Conservation (phyloP, 2,888 invertebrate species). For the Vesta saturnalis region DNA sequence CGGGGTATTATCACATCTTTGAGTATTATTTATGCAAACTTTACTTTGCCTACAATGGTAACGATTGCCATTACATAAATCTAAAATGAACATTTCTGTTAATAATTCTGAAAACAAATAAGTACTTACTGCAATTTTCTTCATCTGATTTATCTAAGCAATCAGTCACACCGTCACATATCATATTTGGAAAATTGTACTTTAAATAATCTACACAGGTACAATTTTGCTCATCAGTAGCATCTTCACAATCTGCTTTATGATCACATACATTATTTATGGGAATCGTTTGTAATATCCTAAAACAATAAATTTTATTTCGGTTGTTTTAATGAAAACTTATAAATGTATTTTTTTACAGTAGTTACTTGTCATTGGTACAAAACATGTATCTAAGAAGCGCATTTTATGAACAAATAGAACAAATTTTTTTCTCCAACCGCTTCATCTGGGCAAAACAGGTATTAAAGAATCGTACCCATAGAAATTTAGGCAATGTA, state of each 20-base stretch:
- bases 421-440: too few species aligned
- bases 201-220: constrained; percentile 76
- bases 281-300: constrained; percentile 73
- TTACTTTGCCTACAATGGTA: constrained; percentile 73
- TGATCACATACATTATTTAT: constrained; percentile 72
- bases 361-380: too few species aligned
- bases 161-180: constrained; percentile 81
- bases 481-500: too few species aligned
- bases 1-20: constrained; percentile 71
- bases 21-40: constrained; percentile 69
- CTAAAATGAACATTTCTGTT: constrained; percentile 58
- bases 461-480: too few species aligned
- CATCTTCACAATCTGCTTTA: constrained; percentile 82
- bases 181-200: constrained; percentile 64
- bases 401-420: too few species aligned
- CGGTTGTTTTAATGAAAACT: neutral
- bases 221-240: constrained; percentile 80
- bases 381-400: too few species aligned
- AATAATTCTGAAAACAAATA: neutral
- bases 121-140: constrained; percentile 64
- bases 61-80: constrained; percentile 66
- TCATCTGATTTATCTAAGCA: constrained; percentile 83
- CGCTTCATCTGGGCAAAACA: too few species aligned
- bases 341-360: too few species aligned
- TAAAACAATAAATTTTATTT: constrained; percentile 55